Percentiles rank a stretch among this genome's conserved stretches.
phyloP scores from a whole-genome alignment of 2,113 vertebrate species.

The Oryzias celebensis region DNA sequence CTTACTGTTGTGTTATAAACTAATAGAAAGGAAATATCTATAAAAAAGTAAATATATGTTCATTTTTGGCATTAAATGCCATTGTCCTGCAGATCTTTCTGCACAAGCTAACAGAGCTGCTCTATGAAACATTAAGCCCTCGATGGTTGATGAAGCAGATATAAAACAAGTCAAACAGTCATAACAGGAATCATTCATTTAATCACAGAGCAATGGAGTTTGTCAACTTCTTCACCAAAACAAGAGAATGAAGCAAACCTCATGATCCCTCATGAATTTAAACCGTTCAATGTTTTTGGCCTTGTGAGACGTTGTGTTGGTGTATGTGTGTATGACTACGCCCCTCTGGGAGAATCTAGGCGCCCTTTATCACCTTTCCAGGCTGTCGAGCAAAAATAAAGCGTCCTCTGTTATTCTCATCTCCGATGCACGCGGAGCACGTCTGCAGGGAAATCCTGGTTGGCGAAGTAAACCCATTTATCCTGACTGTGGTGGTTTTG shows the following conservation, averaged over 20 bases:
- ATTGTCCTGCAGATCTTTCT: no score
- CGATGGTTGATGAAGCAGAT: conserved; percentile 45
- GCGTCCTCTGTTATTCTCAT: conserved; percentile 96
- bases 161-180: conserved; percentile 48
- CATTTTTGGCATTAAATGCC: no score
- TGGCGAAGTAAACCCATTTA: conserved; percentile 93
- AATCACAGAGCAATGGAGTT: conserved; percentile 62
- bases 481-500: conserved; percentile 80
- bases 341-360: conserved; percentile 77
- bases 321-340: conserved; percentile 46
- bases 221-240: conserved; percentile 31
- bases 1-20: no score
- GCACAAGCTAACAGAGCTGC: conserved; percentile 2
- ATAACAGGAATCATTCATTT: conserved; percentile 72
- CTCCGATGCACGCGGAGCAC: conserved; percentile 86
- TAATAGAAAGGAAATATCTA: no score
- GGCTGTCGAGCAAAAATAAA: conserved; percentile 89
- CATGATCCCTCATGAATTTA: conserved; percentile 1
- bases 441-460: conserved; percentile 95
- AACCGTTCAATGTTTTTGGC: not conserved
- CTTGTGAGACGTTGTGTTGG: conserved; percentile 58
- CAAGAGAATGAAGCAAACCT: conserved; percentile 34
- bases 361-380: conserved; percentile 90
- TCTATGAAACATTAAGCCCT: conserved; percentile 26
- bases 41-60: no score